Conservation (phyloP, 2,888 invertebrate species). For the Cheilosia pagana region DNA sequence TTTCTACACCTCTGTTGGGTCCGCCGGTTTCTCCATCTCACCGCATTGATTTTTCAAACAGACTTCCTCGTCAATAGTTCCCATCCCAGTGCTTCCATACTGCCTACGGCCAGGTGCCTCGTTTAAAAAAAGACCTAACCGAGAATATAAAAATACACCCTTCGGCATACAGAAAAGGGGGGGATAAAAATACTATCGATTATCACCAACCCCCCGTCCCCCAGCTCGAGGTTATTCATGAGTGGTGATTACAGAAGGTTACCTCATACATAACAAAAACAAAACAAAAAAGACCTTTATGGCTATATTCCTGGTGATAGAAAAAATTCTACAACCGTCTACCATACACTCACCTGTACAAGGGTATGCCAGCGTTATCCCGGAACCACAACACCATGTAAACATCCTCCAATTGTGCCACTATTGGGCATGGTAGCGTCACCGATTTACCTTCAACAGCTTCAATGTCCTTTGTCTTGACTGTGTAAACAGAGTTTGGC, state of each 20-base stretch:
- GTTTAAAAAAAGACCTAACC: background rate
- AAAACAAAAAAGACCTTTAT: background rate
- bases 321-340: background rate
- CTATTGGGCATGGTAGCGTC: constrained; percentile 94
- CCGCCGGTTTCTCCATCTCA: no score
- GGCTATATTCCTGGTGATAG: constrained; percentile 8
- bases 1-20: no score
- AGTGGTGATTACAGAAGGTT: constrained; percentile 37
- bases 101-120: no score
- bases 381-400: constrained; percentile 97
- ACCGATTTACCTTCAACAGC: constrained; percentile 95
- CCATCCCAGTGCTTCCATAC: no score
- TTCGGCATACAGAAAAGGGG: background rate
- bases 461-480: constrained; percentile 91
- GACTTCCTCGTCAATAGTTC: background rate
- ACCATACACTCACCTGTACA: constrained; percentile 89
- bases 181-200: constrained; percentile 42
- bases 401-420: constrained; percentile 92
- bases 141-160: constrained; percentile 1
- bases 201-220: background rate
- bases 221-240: constrained; percentile 19
- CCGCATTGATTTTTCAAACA: no score
- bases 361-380: constrained; percentile 92
- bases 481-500: constrained; percentile 80
- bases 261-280: background rate